Evolutionary conservation across 2,797 vertebrate species (phyloP).

Genomic region (Sebastes iracundus): DNA sequence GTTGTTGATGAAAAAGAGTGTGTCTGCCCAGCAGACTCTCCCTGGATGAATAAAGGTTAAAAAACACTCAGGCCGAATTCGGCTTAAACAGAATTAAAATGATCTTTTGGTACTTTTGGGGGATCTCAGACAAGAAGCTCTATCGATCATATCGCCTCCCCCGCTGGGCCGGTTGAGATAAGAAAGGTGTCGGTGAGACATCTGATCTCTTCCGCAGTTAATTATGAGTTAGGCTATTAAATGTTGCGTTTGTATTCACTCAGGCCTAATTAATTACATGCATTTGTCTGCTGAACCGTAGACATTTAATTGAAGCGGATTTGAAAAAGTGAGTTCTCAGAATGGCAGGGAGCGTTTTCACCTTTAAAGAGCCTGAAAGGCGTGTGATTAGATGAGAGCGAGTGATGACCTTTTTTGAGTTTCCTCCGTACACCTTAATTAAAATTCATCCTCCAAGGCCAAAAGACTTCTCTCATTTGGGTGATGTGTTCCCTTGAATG

Average conservation of each 20-base stretch:
- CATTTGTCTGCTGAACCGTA: constrained; percentile 38
- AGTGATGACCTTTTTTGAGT: constrained; percentile 55
- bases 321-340: constrained; percentile 37
- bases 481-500: constrained; percentile 25
- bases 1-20: constrained; percentile 13
- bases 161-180: neutral
- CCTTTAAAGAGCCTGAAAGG: constrained; percentile 53
- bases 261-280: constrained; percentile 55
- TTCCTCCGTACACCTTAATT: constrained; percentile 48
- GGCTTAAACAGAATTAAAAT: constrained; percentile 42
- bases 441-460: constrained; percentile 59
- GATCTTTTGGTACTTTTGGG: constrained; percentile 30
- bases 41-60: constrained; percentile 38
- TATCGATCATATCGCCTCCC: constrained; percentile 6
- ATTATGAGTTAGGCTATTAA: constrained; percentile 50
- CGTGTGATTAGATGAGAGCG: constrained; percentile 64
- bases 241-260: constrained; percentile 29
- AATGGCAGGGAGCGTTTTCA: constrained; percentile 50
- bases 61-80: constrained; percentile 24
- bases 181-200: constrained; percentile 4
- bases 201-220: constrained; percentile 46
- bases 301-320: constrained; percentile 66
- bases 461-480: constrained; percentile 42
- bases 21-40: neutral
- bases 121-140: constrained; percentile 8